Percentiles rank a stretch among this genome's conserved stretches.
Evolutionary conservation across 2,113 vertebrate species (phyloP).

Genomic region (Notarius lentiginosus): DNA sequence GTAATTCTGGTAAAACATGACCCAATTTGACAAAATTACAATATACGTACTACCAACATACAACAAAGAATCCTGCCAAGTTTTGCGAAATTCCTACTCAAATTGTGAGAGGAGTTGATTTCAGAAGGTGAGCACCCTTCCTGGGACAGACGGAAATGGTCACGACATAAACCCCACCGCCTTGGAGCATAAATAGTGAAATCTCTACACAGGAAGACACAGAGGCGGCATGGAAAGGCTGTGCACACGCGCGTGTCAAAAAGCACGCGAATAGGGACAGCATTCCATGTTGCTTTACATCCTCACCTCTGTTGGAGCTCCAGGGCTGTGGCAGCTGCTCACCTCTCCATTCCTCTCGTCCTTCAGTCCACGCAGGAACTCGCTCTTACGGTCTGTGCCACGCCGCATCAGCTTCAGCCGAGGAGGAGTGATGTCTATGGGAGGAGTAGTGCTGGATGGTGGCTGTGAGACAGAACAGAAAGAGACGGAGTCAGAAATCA

Average conservation of each 20-base stretch:
- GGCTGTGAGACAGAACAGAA: constrained; percentile 69
- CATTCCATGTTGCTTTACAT: background rate
- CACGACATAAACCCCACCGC: rapidly evolving
- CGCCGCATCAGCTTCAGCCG: constrained; percentile 94
- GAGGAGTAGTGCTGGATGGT: constrained; percentile 93
- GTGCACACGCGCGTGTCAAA: background rate
- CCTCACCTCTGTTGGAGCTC: constrained; percentile 83
- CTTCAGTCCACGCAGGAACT: constrained; percentile 92
- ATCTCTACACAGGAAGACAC: background rate
- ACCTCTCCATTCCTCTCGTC: constrained; percentile 90
- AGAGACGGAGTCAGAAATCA: background rate
- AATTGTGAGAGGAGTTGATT: too few relatives aligned
- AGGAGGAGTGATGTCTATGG: constrained; percentile 91
- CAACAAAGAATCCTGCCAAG: too few relatives aligned
- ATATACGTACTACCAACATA: too few relatives aligned
- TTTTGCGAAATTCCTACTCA: too few relatives aligned
- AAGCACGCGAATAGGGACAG: background rate
- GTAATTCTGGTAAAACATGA: too few relatives aligned
- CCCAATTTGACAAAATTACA: too few relatives aligned
- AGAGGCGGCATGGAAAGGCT: too few relatives aligned
- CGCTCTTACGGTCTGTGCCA: constrained; percentile 92
- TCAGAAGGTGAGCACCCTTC: too few relatives aligned
- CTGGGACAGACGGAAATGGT: background rate
- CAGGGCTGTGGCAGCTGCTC: constrained; percentile 85
- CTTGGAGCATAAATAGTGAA: background rate